phyloP scores from a whole-genome alignment of 1,140 invertebrate species.

The Drepana arcuata region DNA sequence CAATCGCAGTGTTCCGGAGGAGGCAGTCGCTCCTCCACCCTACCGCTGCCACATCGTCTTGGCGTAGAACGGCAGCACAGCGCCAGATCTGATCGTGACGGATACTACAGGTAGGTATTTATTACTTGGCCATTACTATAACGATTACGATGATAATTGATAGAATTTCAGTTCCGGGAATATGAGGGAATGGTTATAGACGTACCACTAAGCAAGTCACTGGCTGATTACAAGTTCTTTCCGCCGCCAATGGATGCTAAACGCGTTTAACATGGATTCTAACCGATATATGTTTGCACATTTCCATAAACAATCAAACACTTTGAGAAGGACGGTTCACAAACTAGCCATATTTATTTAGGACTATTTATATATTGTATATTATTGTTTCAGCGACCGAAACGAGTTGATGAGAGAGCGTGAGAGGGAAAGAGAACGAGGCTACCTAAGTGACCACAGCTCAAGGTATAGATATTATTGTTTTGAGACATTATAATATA shows the following conservation, averaged over 20 bases:
- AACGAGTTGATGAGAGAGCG: neutral
- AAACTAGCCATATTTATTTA: too few species aligned
- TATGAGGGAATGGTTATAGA: too few species aligned
- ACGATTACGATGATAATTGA: too few species aligned
- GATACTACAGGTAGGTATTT: conserved; percentile 79
- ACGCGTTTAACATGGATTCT: too few species aligned
- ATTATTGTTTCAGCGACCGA: neutral
- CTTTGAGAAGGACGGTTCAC: too few species aligned
- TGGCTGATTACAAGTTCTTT: neutral
- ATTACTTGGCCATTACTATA: too few species aligned
- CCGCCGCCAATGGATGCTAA: too few species aligned
- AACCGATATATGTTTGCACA: too few species aligned
- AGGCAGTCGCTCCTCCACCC: conserved; percentile 82
- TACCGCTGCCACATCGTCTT: conserved; percentile 79
- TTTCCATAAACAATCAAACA: too few species aligned
- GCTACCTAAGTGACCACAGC: neutral
- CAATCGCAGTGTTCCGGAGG: conserved; percentile 54
- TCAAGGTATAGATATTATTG: conserved; percentile 1
- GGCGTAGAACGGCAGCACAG: conserved; percentile 72
- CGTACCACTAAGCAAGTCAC: too few species aligned
- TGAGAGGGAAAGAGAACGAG: neutral
- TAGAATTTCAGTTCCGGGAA: too few species aligned
- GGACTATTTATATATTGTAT: too few species aligned
- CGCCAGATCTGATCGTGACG: conserved; percentile 79
- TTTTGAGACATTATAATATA: conserved; percentile 3